phyloP scores from a whole-genome alignment of 2,113 vertebrate species.

The Prunella fulvescens region DNA sequence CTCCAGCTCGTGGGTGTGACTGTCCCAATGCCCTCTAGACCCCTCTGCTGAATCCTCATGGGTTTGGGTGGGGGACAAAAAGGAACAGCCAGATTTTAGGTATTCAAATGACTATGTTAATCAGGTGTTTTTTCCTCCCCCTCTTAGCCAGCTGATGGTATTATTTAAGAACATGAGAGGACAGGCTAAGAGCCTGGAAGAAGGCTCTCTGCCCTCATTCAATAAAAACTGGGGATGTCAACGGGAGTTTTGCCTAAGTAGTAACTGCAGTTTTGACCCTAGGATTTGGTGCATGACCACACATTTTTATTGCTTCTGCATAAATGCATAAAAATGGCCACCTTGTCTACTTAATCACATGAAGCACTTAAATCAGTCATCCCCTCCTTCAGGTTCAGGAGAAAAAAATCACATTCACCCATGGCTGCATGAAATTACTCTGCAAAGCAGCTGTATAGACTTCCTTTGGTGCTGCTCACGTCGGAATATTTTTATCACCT shows the following conservation, averaged over 20 bases:
- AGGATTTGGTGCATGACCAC: slow-evolving; percentile 10
- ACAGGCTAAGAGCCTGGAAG: background rate
- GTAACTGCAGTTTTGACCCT: slow-evolving; percentile 22
- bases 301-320: slow-evolving; percentile 31
- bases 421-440: slow-evolving; percentile 8
- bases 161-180: background rate
- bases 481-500: background rate
- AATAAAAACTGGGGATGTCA: background rate
- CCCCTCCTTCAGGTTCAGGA: background rate
- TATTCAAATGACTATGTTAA: background rate
- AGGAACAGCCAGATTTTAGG: background rate
- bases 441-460: background rate
- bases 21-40: background rate
- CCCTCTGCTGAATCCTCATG: background rate
- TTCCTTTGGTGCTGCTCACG: background rate
- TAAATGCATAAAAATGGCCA: slow-evolving; percentile 50
- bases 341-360: slow-evolving; percentile 31
- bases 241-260: background rate
- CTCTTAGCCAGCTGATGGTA: background rate
- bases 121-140: background rate
- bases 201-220: background rate
- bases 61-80: background rate
- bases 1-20: background rate
- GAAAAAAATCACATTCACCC: background rate
- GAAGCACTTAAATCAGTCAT: slow-evolving; percentile 39